Evolutionary conservation across 1,140 invertebrate species (phyloP), one percentile per base, ranked within the genome.

Genomic region (Panagrolaimus sp.): DNA sequence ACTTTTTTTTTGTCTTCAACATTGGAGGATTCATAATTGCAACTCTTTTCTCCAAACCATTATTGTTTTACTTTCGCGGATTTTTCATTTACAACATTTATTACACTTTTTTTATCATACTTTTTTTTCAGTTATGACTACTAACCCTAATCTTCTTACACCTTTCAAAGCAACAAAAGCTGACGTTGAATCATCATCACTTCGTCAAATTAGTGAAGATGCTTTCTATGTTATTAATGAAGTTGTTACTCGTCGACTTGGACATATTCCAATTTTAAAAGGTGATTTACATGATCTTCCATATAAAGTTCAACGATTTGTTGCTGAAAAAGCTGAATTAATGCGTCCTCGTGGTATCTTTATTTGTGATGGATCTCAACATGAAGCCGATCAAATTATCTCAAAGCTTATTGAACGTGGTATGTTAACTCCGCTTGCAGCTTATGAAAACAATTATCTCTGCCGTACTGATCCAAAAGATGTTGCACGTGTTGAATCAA

Each of bases 401-500:
- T 46, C 63, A 16, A 76, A 76, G 44, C 45, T 78, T 5, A 45
- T 68, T 14, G 64, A 76, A 25, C 66, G 72, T 13, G 72, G 72
- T 48, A 67, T 68, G 9, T 57, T 78, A 46, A 63, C 68, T n/a
- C 61, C 44, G 16, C 43, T 74, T 0, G n/a, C 57, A 16, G 69
- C 68, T 4, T 75, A 62, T 9, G 63, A 63, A 13, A 65, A 75
- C 27, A 48, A 91, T 82, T 98, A 91, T 90, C 85, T 96, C 72
- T 90, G 92, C 0, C 88, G 89, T 77, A 98, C 95, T 0, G 95
- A 98, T 85, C 93, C 94, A 0, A 89, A 89, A 0, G 96, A 98
- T 85, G 94, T 97, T 5, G 94, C 94, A 0, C 87, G 95, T 31
- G 93, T 98, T 0, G 95, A 98, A 84, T 91, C 91, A 43, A 88